Evolutionary conservation across 1,140 invertebrate genomes (phyloP).

Genomic region (Scaptomyza graminum): DNA sequence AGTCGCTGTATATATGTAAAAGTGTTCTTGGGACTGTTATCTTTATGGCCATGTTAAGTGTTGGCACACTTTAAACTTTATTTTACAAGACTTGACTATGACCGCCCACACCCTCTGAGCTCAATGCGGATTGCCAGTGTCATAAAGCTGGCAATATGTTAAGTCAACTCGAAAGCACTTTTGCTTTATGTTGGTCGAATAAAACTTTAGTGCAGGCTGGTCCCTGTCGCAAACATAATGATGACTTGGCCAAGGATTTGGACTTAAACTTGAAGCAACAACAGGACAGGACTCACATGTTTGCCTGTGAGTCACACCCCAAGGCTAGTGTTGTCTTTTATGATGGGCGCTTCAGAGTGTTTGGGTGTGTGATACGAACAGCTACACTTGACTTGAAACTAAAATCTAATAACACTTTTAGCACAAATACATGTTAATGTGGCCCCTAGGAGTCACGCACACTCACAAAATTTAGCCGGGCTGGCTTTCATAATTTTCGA

Average conservation of each 20-base stretch:
- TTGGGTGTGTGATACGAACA: slow-evolving; percentile 14
- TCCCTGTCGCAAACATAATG: slow-evolving; percentile 41
- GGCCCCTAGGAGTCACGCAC: slow-evolving; percentile 76
- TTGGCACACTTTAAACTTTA: slow-evolving; percentile 71
- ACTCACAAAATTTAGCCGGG: slow-evolving; percentile 23
- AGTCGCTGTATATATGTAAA: not conserved
- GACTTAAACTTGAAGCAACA: not conserved
- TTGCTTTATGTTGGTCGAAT: slow-evolving; percentile 75
- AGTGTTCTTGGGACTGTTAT: slow-evolving; percentile 38
- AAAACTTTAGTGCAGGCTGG: slow-evolving; percentile 74
- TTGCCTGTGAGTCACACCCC: slow-evolving; percentile 45
- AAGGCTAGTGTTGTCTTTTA: slow-evolving; percentile 8
- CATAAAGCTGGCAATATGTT: slow-evolving; percentile 75
- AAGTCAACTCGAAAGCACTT: slow-evolving; percentile 74
- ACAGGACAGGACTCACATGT: slow-evolving; percentile 12
- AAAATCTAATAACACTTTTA: slow-evolving; percentile 83
- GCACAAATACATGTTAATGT: slow-evolving; percentile 82
- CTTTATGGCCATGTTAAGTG: slow-evolving; percentile 75
- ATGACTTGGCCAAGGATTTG: slow-evolving; percentile 48
- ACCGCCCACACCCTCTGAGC: not conserved
- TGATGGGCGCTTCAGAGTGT: not conserved
- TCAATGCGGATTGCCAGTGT: slow-evolving; percentile 7
- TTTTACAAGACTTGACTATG: slow-evolving; percentile 17
- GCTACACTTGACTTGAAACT: slow-evolving; percentile 78
- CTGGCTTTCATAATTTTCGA: slow-evolving; percentile 74